Evolutionary conservation across 2,113 vertebrate genomes (phyloP).

Genomic region (Campylomormyrus tamandua): DNA sequence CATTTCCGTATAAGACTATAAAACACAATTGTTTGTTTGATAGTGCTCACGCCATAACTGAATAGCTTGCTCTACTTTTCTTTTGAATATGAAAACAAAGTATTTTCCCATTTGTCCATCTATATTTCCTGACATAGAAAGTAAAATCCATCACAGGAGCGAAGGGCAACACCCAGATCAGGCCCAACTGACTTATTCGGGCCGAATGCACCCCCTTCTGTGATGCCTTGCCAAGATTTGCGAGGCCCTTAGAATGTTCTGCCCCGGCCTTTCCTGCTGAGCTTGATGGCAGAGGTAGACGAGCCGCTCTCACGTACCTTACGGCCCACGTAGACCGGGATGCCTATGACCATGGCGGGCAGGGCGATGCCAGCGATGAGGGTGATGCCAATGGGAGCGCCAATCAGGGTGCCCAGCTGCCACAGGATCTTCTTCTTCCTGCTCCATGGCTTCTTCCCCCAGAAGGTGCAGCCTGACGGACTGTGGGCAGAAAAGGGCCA

Average conservation of each 20-base stretch:
- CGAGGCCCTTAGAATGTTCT: not conserved
- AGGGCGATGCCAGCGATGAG: constrained; percentile 96
- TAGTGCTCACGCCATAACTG: not conserved
- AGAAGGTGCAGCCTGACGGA: constrained; percentile 95
- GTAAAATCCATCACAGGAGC: not conserved
- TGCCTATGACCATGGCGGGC: constrained; percentile 97
- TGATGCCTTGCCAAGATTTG: not conserved
- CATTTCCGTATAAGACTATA: not conserved
- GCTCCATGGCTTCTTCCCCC: constrained; percentile 99
- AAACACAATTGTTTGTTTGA: not conserved
- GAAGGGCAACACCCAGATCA: not conserved
- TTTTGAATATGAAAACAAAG: not conserved
- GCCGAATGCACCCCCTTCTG: not conserved
- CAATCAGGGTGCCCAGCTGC: constrained; percentile 95
- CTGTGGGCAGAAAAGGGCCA: constrained; percentile 46
- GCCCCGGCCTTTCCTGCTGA: not conserved
- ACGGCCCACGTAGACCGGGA: constrained; percentile 90
- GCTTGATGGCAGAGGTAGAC: not conserved
- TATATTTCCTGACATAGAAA: not conserved
- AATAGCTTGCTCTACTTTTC: not conserved
- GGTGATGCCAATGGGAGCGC: constrained; percentile 92
- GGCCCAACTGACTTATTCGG: not conserved
- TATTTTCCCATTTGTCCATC: not conserved
- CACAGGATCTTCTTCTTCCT: constrained; percentile 98
- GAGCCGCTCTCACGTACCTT: constrained; percentile 65